Evolutionary conservation across 2,797 vertebrate species (phyloP), one percentile per base, ranked within the genome.

Genomic region (Coreius guichenoti): DNA sequence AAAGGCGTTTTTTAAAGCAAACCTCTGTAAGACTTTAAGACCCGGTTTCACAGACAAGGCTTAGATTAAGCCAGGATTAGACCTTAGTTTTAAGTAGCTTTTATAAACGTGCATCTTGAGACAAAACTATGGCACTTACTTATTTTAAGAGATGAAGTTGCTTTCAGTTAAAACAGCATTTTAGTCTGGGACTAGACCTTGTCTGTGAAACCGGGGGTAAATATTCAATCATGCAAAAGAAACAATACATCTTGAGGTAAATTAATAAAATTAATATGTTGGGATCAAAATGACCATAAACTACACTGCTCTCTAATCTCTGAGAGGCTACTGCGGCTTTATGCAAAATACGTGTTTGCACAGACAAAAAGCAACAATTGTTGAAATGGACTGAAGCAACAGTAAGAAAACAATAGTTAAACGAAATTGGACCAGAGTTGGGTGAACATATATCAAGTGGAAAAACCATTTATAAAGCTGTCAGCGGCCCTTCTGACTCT

Each of bases 401-500:
- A 80, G 89, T 86, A 79, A 78, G 78, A 88, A 88, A 90, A 89
- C 90, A 89, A 90, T 90, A 89, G 85, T 81, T 83, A 91, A 90
- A 86, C 69, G 65, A 88, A 92, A 91, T 90, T 93, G 90, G 92
- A 89, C 92, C 87, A 83, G 93, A 93, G 93, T 93, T 94, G 91
- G 92, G 90, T 91, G 91, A 94, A 93, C 93, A 94, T 93, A 93
- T 90, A 94, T 94, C 94, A 94, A 93, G 91, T 91, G 88, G 91
- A 87, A 93, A 93, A 93, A 89, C 91, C 92, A 94, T 95, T 95
- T 93, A 94, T 94, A 93, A 93, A 93, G 84, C 93, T 94, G 93
- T 94, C 94, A 95, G 88, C 85, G 75, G 88, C 85, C 84, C 87
- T 86, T 90, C 90, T 92, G 92, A 92, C 91, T 91, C 90, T 90